Evolutionary conservation across 2,888 invertebrate genomes (phyloP), one percentile per base, ranked within the genome.

Genomic region (Agrochola lota): DNA sequence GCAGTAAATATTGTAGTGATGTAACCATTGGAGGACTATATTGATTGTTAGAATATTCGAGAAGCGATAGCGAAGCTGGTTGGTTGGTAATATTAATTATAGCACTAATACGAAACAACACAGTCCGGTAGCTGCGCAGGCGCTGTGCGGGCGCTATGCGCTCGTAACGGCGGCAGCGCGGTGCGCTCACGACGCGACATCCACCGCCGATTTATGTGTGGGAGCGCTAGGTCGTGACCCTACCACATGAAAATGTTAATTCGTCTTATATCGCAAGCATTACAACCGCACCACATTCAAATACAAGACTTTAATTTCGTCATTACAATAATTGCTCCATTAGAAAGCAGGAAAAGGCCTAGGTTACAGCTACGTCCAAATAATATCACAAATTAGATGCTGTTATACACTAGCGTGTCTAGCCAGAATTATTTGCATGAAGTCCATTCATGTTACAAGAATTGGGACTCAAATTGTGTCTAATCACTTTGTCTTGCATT

Each of bases 181-280:
- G 86, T 83, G 86, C 85, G 91, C 90, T 91, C 94, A 94, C 95
- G 95, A 94, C 91, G 94, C 94, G 93, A 94, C 94, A 94, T 91
- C 91, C 86, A 85, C 89, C 84, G 87, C 89, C 91, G 92, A 95
- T 95, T 95, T 95, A 95, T 95, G 95, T 93, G 94, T 95, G 95
- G 95, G 95, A 95, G 93, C 93, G 91, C 80, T 86, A 87, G 94
- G 92, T 94, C 94, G 90, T 91, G 94, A 95, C 92, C 95, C 88
- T 87, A 83, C 89, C 87, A 93, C 93, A 93, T 91, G 92, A 93
- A 93, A 92, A 94, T 94, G 94, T 94, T 94, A 94, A 94, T 93
- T 92, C 90, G 89, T 90, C 87, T 90, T 90, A 91, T 92, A 92
- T 87, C 70, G 84, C 83, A 83, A 85, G 85, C 84, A 87, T 88